These are phyloP conservation scores for Dendrocopos noguchii DNA, from an alignment of 2,113 vertebrate genomes.

Conservation along the genomic window DNA sequence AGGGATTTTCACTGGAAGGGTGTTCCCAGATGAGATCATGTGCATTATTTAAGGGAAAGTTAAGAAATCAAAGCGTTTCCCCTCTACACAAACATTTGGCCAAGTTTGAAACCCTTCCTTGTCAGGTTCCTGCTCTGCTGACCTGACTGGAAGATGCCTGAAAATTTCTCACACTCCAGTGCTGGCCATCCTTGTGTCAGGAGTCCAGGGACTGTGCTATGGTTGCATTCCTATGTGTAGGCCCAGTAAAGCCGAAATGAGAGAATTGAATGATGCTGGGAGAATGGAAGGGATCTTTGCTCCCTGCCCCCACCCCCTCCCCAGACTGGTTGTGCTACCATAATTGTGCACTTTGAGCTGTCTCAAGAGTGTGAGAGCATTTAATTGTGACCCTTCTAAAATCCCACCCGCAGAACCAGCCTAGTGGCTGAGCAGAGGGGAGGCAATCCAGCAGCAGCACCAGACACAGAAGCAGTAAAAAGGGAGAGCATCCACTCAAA, in stretches of 20 bases:
- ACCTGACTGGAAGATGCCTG: neutral
- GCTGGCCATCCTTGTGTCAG: neutral
- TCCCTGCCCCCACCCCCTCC: neutral
- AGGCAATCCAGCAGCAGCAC: neutral
- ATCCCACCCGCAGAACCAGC: neutral
- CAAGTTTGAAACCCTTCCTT: neutral
- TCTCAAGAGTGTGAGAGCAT: neutral
- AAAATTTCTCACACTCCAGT: neutral
- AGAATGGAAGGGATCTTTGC: neutral
- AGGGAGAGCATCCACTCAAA: neutral
- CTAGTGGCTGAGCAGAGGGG: neutral
- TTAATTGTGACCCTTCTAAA: accelerated
- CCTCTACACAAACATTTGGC: neutral
- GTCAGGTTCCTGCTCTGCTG: accelerated
- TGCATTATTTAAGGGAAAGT: constrained; percentile 33
- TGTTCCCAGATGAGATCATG: constrained; percentile 54
- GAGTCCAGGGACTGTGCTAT: neutral
- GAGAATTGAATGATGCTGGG: neutral
- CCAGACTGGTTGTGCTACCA: neutral
- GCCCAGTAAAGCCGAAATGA: neutral
- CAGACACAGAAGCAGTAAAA: neutral
- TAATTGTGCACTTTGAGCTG: neutral
- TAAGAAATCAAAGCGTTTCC: constrained; percentile 50
- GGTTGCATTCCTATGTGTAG: neutral
- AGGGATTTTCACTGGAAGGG: constrained; percentile 63